A percentile compares a stretch with the other conserved stretches of the same genome.
phyloP scores from a whole-genome alignment of 2,113 vertebrate species.

The Sceloporus tristichus region DNA sequence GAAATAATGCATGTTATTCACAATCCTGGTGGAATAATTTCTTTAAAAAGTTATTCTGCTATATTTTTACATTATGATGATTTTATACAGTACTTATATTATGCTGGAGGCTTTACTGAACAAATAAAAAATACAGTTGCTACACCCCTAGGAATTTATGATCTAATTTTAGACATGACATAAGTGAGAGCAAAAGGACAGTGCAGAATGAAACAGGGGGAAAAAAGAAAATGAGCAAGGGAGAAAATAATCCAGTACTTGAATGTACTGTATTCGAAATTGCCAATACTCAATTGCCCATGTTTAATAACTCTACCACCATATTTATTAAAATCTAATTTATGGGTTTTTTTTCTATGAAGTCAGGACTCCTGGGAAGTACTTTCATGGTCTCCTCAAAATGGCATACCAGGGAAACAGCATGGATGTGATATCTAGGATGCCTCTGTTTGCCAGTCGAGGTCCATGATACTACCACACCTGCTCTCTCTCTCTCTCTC shows the following conservation, averaged over 20 bases:
- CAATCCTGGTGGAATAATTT: not conserved
- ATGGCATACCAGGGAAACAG: not conserved
- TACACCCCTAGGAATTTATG: conserved; percentile 34
- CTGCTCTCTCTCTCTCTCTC: too few species aligned
- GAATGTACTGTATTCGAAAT: not conserved
- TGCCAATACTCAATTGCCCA: not conserved
- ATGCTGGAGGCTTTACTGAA: conserved; percentile 7
- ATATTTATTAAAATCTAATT: not conserved
- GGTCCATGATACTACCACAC: too few species aligned
- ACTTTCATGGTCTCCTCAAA: not conserved
- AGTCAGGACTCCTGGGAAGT: not conserved
- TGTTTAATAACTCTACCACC: not conserved
- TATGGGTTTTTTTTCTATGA: not conserved
- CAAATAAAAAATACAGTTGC: not conserved
- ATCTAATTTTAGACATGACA: conserved; percentile 13
- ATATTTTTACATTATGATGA: conserved; percentile 1
- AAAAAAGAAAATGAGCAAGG: conserved; percentile 17
- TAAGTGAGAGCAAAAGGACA: not conserved
- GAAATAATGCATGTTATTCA: conserved; percentile 17
- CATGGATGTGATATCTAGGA: not conserved
- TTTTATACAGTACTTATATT: conserved; percentile 24
- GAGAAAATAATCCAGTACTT: not conserved
- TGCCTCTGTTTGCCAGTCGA: not conserved
- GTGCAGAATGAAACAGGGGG: not conserved
- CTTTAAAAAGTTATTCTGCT: not conserved